These are phyloP conservation scores for Burhinus bistriatus DNA, from an alignment of 2,113 vertebrate species.

Conservation along the genomic window DNA sequence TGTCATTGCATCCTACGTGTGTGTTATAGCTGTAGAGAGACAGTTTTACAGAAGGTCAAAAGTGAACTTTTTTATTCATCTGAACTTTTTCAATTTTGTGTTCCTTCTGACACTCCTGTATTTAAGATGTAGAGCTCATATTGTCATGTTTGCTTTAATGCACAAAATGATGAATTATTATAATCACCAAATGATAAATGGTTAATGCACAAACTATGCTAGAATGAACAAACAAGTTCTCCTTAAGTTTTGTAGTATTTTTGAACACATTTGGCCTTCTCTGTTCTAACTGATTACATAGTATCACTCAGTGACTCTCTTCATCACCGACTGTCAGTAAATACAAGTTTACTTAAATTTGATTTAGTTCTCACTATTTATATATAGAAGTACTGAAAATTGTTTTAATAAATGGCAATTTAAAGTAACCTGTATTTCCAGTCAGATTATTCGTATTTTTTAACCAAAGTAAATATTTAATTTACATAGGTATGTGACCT, in stretches of 20 bases:
- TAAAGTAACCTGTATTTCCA: not conserved
- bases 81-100: not conserved
- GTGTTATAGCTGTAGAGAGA: not conserved
- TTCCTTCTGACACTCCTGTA: not conserved
- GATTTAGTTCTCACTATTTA: not conserved
- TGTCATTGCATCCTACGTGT: not conserved
- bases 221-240: not conserved
- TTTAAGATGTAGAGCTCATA: not conserved
- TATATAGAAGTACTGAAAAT: not conserved
- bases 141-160: not conserved
- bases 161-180: not conserved
- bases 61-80: not conserved
- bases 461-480: not conserved
- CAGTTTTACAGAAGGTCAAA: not conserved
- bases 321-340: not conserved
- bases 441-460: not conserved
- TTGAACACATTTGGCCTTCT: not conserved
- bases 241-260: not conserved
- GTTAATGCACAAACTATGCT: not conserved
- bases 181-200: not conserved
- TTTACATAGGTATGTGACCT: not conserved
- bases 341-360: not conserved
- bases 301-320: not conserved
- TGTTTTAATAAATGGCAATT: not conserved
- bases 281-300: not conserved